Conservation (phyloP, 2,113 vertebrate species). For the Datnioides undecimradiatus region DNA sequence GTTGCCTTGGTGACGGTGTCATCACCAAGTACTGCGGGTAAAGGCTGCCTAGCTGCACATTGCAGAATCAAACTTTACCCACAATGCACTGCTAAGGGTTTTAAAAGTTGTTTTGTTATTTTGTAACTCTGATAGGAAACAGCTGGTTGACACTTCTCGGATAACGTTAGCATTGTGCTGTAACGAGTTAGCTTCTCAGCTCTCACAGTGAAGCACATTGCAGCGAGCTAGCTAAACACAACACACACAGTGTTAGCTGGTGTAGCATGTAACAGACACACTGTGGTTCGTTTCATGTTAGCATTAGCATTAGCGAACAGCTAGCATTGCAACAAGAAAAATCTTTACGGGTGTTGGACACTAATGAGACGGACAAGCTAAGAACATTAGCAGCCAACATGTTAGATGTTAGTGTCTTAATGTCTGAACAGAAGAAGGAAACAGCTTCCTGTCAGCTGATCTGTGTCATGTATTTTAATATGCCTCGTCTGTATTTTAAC, state of each 20-base stretch:
- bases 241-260: background rate
- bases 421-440: no score
- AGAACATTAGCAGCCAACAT: background rate
- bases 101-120: background rate
- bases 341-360: background rate
- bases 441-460: background rate
- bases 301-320: background rate
- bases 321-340: background rate
- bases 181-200: background rate
- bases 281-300: background rate
- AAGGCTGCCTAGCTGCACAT: background rate
- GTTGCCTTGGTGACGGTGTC: background rate
- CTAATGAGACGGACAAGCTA: background rate
- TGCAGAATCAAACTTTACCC: constrained; percentile 19
- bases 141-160: background rate
- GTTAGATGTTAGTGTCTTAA: no score
- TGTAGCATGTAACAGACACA: background rate
- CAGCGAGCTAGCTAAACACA: background rate
- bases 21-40: background rate
- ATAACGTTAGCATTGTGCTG: background rate
- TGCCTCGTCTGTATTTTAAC: no score
- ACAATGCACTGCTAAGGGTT: constrained; percentile 15
- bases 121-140: background rate
- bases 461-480: background rate
- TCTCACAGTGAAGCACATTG: background rate